These are phyloP conservation scores for Nebria ingens DNA, from an alignment of 1,140 invertebrate genomes.

Conservation along the genomic window DNA sequence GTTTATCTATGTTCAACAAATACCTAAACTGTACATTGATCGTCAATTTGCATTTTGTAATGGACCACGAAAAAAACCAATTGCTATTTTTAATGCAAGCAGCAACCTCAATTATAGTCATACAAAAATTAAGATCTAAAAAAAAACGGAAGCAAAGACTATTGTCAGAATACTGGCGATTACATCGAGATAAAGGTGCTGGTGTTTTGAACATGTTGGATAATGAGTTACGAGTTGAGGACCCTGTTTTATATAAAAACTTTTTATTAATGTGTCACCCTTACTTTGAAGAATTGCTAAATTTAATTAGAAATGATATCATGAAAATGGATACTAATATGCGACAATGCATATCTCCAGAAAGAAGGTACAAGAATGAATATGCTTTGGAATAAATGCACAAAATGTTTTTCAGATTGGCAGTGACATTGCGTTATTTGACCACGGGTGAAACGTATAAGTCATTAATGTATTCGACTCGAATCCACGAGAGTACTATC, in stretches of 20 bases:
- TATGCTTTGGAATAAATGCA: slow-evolving; percentile 20
- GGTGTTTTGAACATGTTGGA: background rate
- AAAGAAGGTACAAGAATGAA: slow-evolving; percentile 15
- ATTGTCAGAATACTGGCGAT: background rate
- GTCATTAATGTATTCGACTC: background rate
- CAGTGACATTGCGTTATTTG: background rate
- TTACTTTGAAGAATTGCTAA: slow-evolving; percentile 13
- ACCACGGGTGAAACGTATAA: background rate
- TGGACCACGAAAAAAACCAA: too few species aligned
- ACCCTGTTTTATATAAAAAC: background rate
- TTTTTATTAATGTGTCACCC: background rate
- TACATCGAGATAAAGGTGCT: background rate
- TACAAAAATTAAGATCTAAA: background rate
- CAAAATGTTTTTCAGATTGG: background rate
- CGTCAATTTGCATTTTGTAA: too few species aligned
- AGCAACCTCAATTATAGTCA: too few species aligned
- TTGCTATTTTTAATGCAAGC: too few species aligned
- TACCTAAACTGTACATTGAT: too few species aligned
- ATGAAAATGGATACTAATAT: background rate
- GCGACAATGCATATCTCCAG: background rate
- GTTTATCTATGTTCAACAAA: too few species aligned
- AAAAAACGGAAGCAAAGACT: background rate
- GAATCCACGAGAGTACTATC: background rate
- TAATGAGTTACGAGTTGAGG: background rate
- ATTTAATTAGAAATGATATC: background rate